Base-by-base conservation (phyloP, 1,140 invertebrate species). In the Episyrphus balteatus region DNA sequence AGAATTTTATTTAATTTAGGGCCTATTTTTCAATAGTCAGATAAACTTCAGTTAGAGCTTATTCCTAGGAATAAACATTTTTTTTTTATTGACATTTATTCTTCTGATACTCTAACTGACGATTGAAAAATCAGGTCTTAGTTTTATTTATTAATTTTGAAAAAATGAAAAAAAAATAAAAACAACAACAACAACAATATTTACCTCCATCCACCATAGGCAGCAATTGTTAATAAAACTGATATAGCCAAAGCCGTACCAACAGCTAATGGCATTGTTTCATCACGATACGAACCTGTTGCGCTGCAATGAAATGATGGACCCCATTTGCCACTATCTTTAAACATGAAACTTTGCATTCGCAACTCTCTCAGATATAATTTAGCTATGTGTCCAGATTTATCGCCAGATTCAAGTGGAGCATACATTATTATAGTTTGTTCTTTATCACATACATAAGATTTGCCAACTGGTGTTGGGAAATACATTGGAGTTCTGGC, bases 181-280 rank as follows among this genome's bases (percentile, higher is more conserved):
- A n/a, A n/a, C n/a, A n/a, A n/a, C n/a, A 26, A 26, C 3, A 3
- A 26, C 21, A 26, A 26, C 8, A 5, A 26, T 17, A 34, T 38
- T 66, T 47, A 67, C 65, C 66, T 55, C 66, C 66, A 68, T n/a
- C 85, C 79, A 1, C 86, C 86, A 61, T 93, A 93, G 1, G 86
- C 88, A 5, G 84, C 77, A 14, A 93, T 78, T 0, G 86, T 90
- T 10, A 81, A 69, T 0, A 92, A 73, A 8, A 88, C 84, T 1
- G 84, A 81, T 19, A 87, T 77, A 2, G 88, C 86, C 17, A 92
- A 62, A 0, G 86, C 85, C n/a, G 86, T 87, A 6, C 89, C 89
- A 1, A 92, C 88, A 2, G 88, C 85, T 3, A 92, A 76, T 0
- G 88, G 88, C 1, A 88, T 87, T 0, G 86, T 85, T 62, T 92